Evolutionary conservation across 2,113 vertebrate genomes (phyloP).

Genomic region (Genyomyrus donnyi): DNA sequence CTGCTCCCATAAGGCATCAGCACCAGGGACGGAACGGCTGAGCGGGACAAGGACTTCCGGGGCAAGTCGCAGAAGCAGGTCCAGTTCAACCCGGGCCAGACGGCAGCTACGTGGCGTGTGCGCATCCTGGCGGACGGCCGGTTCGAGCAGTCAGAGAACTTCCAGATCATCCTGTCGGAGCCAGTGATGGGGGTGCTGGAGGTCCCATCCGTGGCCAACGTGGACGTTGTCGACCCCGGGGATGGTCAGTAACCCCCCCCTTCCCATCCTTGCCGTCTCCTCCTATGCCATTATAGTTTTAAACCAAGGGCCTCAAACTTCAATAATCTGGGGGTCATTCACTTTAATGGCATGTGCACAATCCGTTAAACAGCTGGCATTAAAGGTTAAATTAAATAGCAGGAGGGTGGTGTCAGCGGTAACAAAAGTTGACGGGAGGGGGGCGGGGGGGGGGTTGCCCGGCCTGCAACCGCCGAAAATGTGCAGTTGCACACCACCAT

Average conservation of each 20-base stretch:
- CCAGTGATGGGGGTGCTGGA: conserved; percentile 83
- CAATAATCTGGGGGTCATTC: neutral
- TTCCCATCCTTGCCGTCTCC: neutral
- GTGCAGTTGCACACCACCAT: no score
- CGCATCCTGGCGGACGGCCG: conserved; percentile 68
- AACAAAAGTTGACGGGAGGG: no score
- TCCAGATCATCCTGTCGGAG: conserved; percentile 81
- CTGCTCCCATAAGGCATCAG: conserved; percentile 66
- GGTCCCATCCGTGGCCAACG: conserved; percentile 64
- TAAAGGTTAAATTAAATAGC: neutral
- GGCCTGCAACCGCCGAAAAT: no score
- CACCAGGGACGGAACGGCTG: conserved; percentile 74
- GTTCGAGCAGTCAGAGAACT: conserved; percentile 79
- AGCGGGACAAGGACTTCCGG: conserved; percentile 79
- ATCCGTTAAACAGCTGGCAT: neutral
- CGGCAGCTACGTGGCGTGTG: conserved; percentile 72
- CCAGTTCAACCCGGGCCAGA: conserved; percentile 92
- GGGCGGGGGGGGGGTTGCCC: no score
- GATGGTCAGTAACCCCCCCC: conserved; percentile 68
- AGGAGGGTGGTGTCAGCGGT: neutral
- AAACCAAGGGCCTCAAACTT: neutral
- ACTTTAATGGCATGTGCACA: neutral
- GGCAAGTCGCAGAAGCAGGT: conserved; percentile 85
- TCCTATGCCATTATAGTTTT: neutral
- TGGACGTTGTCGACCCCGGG: conserved; percentile 83